Base-by-base conservation (phyloP, 2,797 vertebrate genomes). In the Gymnothorax reevesii region DNA sequence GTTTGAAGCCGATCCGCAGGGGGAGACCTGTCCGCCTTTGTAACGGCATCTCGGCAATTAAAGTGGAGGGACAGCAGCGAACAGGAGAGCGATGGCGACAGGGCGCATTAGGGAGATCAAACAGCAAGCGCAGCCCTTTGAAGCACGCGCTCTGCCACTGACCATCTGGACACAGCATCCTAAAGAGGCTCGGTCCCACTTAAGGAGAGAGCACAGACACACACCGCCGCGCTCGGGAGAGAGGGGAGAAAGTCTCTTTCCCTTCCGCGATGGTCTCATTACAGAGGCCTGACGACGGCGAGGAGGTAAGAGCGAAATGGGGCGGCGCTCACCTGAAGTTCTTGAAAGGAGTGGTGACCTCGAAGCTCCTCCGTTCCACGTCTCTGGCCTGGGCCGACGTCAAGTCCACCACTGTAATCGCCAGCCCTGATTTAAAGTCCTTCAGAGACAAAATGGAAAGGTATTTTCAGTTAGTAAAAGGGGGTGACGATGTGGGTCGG, bases 321-420 rank as follows among this genome's bases (percentile, higher is more conserved):
- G 91, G 86, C 89, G 83, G 13, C 83, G 92, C 95, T 93, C 93
- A 99, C 98, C 97, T 97, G 92, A 99, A 99, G 91, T 95, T 99
- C 93, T 95, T 97, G 88, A 98, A 99, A 73, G 98, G 98, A 20
- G 98, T 99, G 93, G 97, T 99, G 94, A 99, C 94, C 94, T 99
- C 98, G 92, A 99, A 99, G 89, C 95, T 95, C 77, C 96, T 92
- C 54, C 97, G 96, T 90, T 99, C 98, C 86, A 96, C 88, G 57
- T 97, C 96, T 92, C 95, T 97, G n/a, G 98, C 95, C 73, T 96
- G 97, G 85, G 98, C 97, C 85, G 98, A 96, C 0, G 96, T 97
- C 95, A 99, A 96, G 57, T 97, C 96, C 89, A 99, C 96, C 89
- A 97, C 89, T 57, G 97, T 95, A 13, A 99, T 97, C 77, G 96